Percentiles rank a stretch among this genome's conserved stretches.
These are phyloP conservation scores for Colaptes auratus DNA, from an alignment of 2,113 vertebrate genomes.

Conservation along the genomic window DNA sequence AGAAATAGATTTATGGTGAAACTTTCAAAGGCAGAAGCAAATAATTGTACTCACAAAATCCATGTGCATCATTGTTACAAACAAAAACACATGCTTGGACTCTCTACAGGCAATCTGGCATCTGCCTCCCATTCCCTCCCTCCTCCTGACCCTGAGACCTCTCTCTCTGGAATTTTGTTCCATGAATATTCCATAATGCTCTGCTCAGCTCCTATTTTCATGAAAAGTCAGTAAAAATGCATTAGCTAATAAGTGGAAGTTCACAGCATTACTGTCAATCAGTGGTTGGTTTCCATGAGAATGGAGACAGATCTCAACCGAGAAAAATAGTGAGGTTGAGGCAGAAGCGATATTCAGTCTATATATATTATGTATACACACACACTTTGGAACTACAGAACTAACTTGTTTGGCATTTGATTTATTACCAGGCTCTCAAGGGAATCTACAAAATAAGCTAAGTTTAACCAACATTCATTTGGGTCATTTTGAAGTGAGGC, in stretches of 20 bases:
- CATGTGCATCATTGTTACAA: conserved; percentile 68
- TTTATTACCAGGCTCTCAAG: conserved; percentile 45
- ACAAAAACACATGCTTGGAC: conserved; percentile 71
- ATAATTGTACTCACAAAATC: conserved; percentile 65
- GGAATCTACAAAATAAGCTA: conserved; percentile 38
- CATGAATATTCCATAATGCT: conserved; percentile 63
- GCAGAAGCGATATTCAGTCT: conserved; percentile 22
- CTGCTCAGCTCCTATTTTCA: conserved; percentile 35
- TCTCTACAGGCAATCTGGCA: conserved; percentile 70
- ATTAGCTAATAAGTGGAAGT: conserved; percentile 60
- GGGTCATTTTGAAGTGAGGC: conserved; percentile 11
- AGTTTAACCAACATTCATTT: conserved; percentile 43
- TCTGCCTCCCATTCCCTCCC: conserved; percentile 61
- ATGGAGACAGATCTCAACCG: conserved; percentile 43
- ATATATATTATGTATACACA: conserved; percentile 1
- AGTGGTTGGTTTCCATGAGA: conserved; percentile 61
- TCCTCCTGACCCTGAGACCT: conserved; percentile 64
- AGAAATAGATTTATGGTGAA: conserved; percentile 67
- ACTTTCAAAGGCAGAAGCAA: conserved; percentile 67
- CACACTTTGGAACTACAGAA: conserved; percentile 21
- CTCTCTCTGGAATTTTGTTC: conserved; percentile 64
- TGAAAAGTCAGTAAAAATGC: conserved; percentile 39
- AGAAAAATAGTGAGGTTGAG: conserved; percentile 33
- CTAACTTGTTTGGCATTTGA: conserved; percentile 20
- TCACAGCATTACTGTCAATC: conserved; percentile 67